Evolutionary conservation across 2,888 invertebrate species (phyloP).

Genomic region (Tinea pellionella): DNA sequence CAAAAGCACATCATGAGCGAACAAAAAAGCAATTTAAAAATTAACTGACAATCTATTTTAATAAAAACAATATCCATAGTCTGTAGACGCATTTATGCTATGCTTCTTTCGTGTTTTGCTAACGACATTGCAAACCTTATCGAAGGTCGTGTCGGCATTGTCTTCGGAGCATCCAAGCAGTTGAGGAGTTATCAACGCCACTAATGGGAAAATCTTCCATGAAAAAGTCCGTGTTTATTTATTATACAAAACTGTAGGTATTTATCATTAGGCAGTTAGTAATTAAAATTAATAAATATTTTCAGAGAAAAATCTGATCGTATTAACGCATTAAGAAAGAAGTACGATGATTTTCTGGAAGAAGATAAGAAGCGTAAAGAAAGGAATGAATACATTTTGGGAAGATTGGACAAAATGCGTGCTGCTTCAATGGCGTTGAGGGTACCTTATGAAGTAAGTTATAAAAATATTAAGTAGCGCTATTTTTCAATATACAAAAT

Average conservation of each 20-base stretch:
- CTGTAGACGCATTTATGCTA: neutral
- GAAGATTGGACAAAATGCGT: conserved; percentile 53
- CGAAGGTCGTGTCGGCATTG: conserved; percentile 1
- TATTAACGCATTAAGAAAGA: conserved; percentile 45
- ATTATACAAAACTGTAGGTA: no score
- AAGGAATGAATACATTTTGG: conserved; percentile 55
- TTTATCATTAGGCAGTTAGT: no score
- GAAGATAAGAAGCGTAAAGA: conserved; percentile 58
- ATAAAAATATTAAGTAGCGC: neutral
- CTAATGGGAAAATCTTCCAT: conserved; percentile 1
- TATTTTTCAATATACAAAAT: neutral
- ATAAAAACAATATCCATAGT: neutral
- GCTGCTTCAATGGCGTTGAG: conserved; percentile 31
- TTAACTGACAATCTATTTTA: no score
- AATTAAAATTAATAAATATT: neutral
- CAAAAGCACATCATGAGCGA: no score
- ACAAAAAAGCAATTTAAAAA: no score
- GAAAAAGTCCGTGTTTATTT: neutral
- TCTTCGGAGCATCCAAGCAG: neutral
- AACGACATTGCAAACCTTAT: conserved; percentile 1
- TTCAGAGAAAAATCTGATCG: conserved; percentile 45
- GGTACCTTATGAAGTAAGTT: conserved; percentile 30
- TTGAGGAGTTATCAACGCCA: neutral
- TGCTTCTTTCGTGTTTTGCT: neutral
- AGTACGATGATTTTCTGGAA: conserved; percentile 55